Conservation (phyloP, 2,113 vertebrate species). For the Chamaea fasciata region DNA sequence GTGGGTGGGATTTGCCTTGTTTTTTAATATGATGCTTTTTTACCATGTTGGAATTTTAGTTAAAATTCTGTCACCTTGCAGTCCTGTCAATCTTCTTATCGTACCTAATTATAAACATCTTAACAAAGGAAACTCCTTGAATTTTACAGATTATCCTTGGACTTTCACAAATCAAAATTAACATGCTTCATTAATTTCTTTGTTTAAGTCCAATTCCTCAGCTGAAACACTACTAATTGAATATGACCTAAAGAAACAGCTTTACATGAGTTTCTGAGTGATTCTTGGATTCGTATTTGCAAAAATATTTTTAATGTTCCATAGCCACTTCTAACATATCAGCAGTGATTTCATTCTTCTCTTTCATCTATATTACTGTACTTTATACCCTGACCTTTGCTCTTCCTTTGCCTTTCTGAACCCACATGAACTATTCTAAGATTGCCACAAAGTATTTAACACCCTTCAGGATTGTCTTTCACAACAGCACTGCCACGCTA, state of each 20-base stretch:
- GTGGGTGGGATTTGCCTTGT: neutral
- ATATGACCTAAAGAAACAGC: conserved; percentile 6
- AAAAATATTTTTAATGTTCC: conserved; percentile 24
- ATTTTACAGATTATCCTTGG: neutral
- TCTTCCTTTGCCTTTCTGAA: conserved; percentile 35
- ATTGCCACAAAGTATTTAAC: neutral
- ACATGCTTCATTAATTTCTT: neutral
- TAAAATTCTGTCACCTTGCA: neutral
- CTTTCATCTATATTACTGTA: neutral
- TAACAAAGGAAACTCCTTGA: neutral
- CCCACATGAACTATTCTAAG: neutral
- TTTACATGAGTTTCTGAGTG: neutral
- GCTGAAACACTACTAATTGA: neutral
- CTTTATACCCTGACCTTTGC: neutral
- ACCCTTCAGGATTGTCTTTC: neutral
- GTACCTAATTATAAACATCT: neutral
- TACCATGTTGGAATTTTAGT: neutral
- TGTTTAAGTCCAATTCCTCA: neutral
- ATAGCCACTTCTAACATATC: neutral
- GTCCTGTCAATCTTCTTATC: neutral
- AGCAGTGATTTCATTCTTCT: neutral
- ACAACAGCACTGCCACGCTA: neutral
- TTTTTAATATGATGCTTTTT: neutral
- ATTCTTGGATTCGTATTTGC: conserved; percentile 7
- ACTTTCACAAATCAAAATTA: neutral